These are phyloP conservation scores for Panagrolaimus sp. DNA, from an alignment of 1,140 invertebrate genomes.

Conservation along the genomic window DNA sequence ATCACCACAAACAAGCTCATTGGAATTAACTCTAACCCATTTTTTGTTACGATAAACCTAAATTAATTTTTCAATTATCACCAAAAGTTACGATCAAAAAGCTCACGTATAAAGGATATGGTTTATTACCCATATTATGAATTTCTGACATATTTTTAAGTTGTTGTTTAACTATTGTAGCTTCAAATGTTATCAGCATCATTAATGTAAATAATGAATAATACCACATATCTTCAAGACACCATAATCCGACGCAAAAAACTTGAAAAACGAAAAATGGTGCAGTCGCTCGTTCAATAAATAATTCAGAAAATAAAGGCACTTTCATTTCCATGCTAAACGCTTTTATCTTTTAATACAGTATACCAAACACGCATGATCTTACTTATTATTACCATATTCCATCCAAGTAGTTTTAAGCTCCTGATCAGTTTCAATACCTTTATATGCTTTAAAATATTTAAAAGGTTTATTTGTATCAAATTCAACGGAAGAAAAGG, in stretches of 20 bases:
- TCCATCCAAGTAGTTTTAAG: constrained; percentile 34
- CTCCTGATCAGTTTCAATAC: constrained; percentile 48
- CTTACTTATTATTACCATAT: constrained; percentile 51
- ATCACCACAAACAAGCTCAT: constrained; percentile 89
- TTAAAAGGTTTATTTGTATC: constrained; percentile 39
- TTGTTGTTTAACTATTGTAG: constrained; percentile 94
- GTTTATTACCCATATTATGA: constrained; percentile 98
- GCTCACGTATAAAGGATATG: constrained; percentile 74
- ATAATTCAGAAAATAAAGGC: constrained; percentile 90
- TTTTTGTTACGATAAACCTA: constrained; percentile 83
- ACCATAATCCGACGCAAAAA: constrained; percentile 96
- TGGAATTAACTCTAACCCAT: constrained; percentile 79
- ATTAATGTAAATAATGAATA: constrained; percentile 79
- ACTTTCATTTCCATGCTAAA: constrained; percentile 78
- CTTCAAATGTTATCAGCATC: constrained; percentile 96
- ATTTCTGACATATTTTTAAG: constrained; percentile 97
- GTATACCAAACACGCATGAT: background rate
- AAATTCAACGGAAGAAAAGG: constrained; percentile 45
- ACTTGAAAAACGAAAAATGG: constrained; percentile 91
- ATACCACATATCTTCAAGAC: constrained; percentile 86
- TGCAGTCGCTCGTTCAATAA: constrained; percentile 91
- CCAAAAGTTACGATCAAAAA: background rate
- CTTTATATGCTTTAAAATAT: constrained; percentile 38
- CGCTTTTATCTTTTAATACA: constrained; percentile 27
- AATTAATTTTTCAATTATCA: constrained; percentile 22